Conservation (phyloP, 2,113 vertebrate genomes). For the Hemichromis elongatus region DNA sequence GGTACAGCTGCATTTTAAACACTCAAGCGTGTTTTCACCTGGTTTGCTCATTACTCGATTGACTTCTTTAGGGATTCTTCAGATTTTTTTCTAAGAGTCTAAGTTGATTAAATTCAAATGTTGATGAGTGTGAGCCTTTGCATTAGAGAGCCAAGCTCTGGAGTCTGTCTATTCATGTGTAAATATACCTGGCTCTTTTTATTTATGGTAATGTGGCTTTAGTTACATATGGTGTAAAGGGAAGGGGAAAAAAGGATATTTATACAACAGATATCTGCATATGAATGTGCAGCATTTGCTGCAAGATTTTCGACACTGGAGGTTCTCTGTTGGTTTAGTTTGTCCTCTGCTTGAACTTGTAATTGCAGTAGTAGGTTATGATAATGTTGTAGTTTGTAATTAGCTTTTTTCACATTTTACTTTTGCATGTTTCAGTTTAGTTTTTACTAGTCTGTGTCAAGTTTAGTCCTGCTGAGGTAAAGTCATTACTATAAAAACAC, state of each 20-base stretch:
- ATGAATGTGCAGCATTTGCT: not conserved
- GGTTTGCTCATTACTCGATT: not conserved
- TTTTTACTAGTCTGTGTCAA: no score
- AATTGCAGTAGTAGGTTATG: not conserved
- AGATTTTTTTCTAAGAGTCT: not conserved
- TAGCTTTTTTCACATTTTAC: not conserved
- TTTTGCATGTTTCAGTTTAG: not conserved
- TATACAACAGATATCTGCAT: not conserved
- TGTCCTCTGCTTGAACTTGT: not conserved
- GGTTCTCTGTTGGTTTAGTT: not conserved
- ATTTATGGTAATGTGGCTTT: not conserved
- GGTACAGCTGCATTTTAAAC: not conserved
- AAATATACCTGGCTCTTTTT: not conserved
- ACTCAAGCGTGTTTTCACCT: not conserved
- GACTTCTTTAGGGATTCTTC: not conserved
- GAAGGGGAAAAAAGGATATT: not conserved
- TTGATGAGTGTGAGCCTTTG: not conserved
- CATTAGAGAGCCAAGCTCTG: not conserved
- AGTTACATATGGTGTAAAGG: not conserved
- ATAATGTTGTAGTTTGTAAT: not conserved
- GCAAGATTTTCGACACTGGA: not conserved
- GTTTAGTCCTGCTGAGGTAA: no score
- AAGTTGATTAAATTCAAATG: not conserved
- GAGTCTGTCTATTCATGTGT: not conserved
- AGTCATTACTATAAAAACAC: no score